These are phyloP conservation scores for Drosophila anceps DNA, from an alignment of 2,888 invertebrate species.

Conservation along the genomic window DNA sequence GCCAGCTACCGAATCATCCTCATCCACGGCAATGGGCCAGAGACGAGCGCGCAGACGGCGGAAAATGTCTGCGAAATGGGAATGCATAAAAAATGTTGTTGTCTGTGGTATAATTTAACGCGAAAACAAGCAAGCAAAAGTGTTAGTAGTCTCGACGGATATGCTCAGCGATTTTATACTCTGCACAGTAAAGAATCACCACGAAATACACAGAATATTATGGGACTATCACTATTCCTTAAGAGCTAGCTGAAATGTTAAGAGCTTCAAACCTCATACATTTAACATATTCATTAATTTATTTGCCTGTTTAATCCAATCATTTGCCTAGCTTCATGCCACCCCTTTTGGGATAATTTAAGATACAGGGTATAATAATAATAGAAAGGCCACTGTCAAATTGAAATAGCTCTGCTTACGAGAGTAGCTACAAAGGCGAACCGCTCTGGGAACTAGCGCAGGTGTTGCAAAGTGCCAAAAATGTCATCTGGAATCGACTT, in stretches of 20 bases:
- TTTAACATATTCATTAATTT: not conserved
- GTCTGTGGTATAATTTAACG: slow-evolving; percentile 66
- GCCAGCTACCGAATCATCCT: slow-evolving; percentile 42
- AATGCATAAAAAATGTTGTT: slow-evolving; percentile 38
- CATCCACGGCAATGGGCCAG: slow-evolving; percentile 62
- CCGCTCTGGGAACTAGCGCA: slow-evolving; percentile 77
- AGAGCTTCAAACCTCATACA: not conserved
- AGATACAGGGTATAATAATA: slow-evolving; percentile 20
- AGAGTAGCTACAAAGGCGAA: slow-evolving; percentile 30
- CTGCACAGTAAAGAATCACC: too few species aligned
- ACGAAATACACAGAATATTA: too few species aligned
- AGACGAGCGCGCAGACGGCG: slow-evolving; percentile 82
- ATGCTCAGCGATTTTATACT: not conserved
- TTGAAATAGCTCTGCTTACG: slow-evolving; percentile 17
- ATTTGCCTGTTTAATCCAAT: too few species aligned
- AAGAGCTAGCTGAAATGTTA: not conserved
- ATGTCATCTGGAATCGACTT: slow-evolving; percentile 45
- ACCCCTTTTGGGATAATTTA: not conserved
- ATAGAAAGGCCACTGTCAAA: slow-evolving; percentile 25
- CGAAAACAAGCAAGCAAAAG: slow-evolving; percentile 45
- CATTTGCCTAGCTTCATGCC: not conserved
- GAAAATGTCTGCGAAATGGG: slow-evolving; percentile 78
- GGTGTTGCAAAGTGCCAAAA: slow-evolving; percentile 81
- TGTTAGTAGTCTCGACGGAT: not conserved
- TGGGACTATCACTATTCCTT: too few species aligned